Conservation (phyloP, 1,140 invertebrate species). For the Pseudomyrmex gracilis region DNA sequence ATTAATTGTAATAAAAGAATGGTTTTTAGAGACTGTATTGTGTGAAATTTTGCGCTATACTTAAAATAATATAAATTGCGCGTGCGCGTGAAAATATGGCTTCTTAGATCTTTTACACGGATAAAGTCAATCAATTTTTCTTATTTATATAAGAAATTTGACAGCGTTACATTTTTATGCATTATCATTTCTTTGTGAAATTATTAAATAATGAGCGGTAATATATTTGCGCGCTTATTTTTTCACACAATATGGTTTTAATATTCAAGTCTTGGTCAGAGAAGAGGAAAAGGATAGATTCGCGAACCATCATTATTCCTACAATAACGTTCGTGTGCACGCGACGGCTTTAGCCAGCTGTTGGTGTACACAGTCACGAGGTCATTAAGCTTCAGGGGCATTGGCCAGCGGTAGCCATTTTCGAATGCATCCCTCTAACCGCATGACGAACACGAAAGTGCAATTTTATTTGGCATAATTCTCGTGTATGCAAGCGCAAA, state of each 20-base stretch:
- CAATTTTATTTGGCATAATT: conserved; percentile 30
- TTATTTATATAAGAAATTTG: too few relatives aligned
- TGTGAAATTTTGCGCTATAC: background rate
- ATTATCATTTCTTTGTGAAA: background rate
- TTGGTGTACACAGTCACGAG: conserved; percentile 75
- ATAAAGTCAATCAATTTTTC: background rate
- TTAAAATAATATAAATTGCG: background rate
- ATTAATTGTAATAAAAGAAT: background rate
- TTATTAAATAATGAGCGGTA: background rate
- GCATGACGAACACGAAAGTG: conserved; percentile 28
- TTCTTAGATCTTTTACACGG: background rate
- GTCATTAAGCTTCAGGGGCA: conserved; percentile 79
- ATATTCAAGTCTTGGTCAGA: conserved; percentile 29
- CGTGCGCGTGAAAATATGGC: background rate
- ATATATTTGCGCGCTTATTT: background rate
- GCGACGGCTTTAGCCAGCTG: conserved; percentile 71
- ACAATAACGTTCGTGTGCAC: conserved; percentile 68
- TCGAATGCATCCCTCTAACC: conserved; percentile 58
- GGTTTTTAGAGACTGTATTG: background rate
- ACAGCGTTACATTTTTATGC: background rate
- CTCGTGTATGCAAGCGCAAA: background rate
- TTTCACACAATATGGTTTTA: background rate
- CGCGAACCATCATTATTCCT: conserved; percentile 49
- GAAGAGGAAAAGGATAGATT: background rate
- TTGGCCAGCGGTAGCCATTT: conserved; percentile 64